Base-by-base conservation (phyloP, 2,113 vertebrate genomes). In the Nibea albiflora region DNA sequence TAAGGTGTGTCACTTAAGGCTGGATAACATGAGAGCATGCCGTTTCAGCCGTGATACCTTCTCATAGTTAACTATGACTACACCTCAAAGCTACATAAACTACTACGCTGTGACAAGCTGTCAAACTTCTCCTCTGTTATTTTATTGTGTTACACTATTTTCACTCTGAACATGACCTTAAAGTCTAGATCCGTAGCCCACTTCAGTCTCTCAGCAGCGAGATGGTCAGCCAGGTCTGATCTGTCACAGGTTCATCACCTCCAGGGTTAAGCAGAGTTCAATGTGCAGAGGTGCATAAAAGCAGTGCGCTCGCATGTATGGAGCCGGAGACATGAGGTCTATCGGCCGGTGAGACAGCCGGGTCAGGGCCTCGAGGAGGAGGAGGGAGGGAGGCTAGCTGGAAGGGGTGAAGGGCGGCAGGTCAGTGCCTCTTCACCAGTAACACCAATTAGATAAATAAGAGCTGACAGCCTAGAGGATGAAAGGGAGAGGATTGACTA, bases 361-460 rank as follows among this genome's bases (percentile, higher is more conserved):
- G 56, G 63, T 26, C 71, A 35, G 79, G 84, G 79, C 60, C 53
- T 79, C 26, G 52, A 54, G 62, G 78, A 72, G 66, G 47, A 16
- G 22, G 74, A 81, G 80, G 71, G 82, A 63, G 76, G 67, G 82
- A 63, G 76, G 67, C 44, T 69, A 78, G 60, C 50, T 62, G 60
- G 70, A 68, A 80, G 87, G 87, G 78, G 84, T 70, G 84, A 87
- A 85, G 88, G 86, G 78, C 57, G 56, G 76, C 68, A 81, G 93
- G 93, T 94, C 91, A 94, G 79, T 88, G 85, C 91, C 81, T 94
- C 93, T 90, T 93, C 88, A 89, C 88, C 84, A 88, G 82, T 88
- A 94, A 94, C 86, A 91, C 93, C 94, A 95, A 95, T 95, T 96
- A 95, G 89, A 92, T 93, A 92, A 96, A 96, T 93, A 85, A 76